These are phyloP conservation scores for Suncus etruscus DNA, from an alignment of 2,113 vertebrate genomes.

Conservation along the genomic window DNA sequence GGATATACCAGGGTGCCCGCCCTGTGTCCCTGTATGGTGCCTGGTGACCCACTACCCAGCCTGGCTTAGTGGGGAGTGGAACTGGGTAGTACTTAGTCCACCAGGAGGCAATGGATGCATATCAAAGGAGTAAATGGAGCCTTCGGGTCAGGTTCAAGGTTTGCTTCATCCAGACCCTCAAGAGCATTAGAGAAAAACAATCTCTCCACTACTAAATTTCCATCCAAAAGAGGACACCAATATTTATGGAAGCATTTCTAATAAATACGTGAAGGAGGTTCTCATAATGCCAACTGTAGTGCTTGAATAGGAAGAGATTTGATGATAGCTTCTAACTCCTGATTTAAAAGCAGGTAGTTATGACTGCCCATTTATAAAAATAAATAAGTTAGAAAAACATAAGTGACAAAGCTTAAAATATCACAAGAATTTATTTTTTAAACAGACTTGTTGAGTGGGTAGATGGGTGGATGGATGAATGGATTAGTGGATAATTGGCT, in stretches of 20 bases:
- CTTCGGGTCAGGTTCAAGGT: conserved; percentile 34
- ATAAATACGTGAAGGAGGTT: neutral
- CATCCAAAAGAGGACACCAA: conserved; percentile 15
- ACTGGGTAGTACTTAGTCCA: neutral
- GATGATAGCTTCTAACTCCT: neutral
- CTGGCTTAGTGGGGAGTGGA: neutral
- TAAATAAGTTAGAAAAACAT: conserved; percentile 36
- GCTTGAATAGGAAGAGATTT: neutral
- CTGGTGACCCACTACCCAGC: neutral
- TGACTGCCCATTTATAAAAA: neutral
- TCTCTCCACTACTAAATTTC: neutral
- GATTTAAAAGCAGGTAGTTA: conserved; percentile 15
- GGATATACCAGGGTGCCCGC: conserved; percentile 73
- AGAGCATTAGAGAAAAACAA: conserved; percentile 33
- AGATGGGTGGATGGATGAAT: neutral
- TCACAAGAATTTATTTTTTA: neutral
- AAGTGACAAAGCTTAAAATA: conserved; percentile 23
- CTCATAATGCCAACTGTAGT: neutral
- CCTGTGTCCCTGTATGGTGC: neutral
- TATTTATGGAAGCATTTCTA: conserved; percentile 4
- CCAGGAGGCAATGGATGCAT: conserved; percentile 77
- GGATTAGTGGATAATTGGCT: too few species aligned
- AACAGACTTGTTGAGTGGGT: neutral
- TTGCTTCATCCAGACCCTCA: conserved; percentile 68
- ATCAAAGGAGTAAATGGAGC: conserved; percentile 78